Base-by-base conservation (phyloP, 2,797 vertebrate genomes). In the Falco concolor region DNA sequence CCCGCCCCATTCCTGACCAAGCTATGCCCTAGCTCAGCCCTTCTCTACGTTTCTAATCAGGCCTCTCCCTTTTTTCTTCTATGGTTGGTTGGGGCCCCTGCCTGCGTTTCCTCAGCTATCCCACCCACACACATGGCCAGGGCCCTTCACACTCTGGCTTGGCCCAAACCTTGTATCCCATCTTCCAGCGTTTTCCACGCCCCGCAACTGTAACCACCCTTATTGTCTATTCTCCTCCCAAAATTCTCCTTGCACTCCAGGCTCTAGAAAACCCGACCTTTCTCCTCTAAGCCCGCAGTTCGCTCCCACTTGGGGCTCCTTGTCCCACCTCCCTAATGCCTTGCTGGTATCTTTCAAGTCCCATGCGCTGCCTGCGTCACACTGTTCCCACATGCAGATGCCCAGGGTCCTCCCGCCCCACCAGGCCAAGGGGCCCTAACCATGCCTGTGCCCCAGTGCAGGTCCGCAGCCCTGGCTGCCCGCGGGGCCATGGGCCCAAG, bases 341-440 rank as follows among this genome's bases (percentile, higher is more conserved):
- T 30, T 30, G 44, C 59, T 67, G 28, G 21, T 16, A 54, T 14
- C 74, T 44, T 67, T 32, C 2, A 42, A 27, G 67, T 49, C 21
- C 47, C 40, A 32, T 40, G 13, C 8, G 8, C 52, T 42, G 25
- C 81, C 32, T 16, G 21, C 5, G 9, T 23, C 67, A 52, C 2
- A 0, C 56, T 28, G 13, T 34, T 49, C 22, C 34, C 3, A 0
- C 15, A 21, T 5, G 50, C 32, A 34, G 25, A 42, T 32, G 34
- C 30, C 47, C 30, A 6, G 17, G n/a, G 21, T 25, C 21, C 49
- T 50, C 32, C 42, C 20, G 27, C 36, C 36, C 65, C 65, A n/a
- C 27, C 49, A 82, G 40, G 54, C 47, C 57, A 38, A 57, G n/a
- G 25, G 5, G 17, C 21, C 34, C 32, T 17, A 32, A 16, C 52